Base-by-base conservation (phyloP, 1,140 invertebrate genomes). In the Lysiphlebus fabarum region DNA sequence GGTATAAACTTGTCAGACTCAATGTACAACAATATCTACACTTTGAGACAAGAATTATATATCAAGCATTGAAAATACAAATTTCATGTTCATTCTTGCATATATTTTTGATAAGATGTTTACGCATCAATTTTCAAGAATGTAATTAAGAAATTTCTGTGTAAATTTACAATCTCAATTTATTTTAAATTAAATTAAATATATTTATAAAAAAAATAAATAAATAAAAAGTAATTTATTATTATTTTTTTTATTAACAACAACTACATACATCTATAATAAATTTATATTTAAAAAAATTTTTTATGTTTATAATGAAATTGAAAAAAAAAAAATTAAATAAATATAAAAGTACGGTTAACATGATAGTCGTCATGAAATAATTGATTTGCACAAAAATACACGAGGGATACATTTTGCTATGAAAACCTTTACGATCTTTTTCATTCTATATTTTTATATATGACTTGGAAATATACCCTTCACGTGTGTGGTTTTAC, bases 381-480 rank as follows among this genome's bases (percentile, higher is more conserved):
- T 58, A 51, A 56, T 56, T 51, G 41, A 51, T 58, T 58, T 37
- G 6, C 51, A 42, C 51, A 10, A 34, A 34, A 45, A 48, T 59
- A 45, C 41, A 45, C 42, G 8, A 12, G 45, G 33, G 56, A 49
- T 17, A 57, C 14, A 59, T 53, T n/a, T 26, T 1, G 40, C 26
- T 26, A 17, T 40, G 33, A 38, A 37, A 38, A 10, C 41, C 54
- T 63, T 58, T 58, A 58, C 58, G 49, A 60, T 54, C 50, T 43
- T 47, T 57, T 10, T 33, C 17, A 41, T 44, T 48, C 38, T 10
- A 56, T 49, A 51, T 49, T 54, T 47, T 26, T 17, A 5, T 44
- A 51, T 51, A 43, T 42, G 51, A 54, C 43, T 41, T 59, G 42
- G 17, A 26, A 26, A 53, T 26, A 59, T 60, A 26, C 43, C 7